These are phyloP conservation scores for Tolmerus cingulatus DNA, from an alignment of 2,888 invertebrate species.

Conservation along the genomic window DNA sequence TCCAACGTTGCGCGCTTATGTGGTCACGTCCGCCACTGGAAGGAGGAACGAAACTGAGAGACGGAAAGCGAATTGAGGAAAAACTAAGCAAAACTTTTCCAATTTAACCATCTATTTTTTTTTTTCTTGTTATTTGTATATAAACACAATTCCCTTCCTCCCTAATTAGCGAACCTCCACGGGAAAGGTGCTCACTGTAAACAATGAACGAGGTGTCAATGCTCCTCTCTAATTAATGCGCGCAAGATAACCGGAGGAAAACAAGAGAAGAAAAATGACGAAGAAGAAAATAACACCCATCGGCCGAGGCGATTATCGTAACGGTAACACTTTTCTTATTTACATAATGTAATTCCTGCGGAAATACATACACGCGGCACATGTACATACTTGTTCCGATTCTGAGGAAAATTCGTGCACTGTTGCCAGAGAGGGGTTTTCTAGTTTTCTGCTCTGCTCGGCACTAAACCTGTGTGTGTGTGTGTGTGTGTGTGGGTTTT, in stretches of 20 bases:
- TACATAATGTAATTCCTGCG: conserved; percentile 30
- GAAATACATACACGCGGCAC: conserved; percentile 1
- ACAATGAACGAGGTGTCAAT: conserved; percentile 19
- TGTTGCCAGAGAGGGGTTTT: conserved; percentile 1
- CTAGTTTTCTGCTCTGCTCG: background rate
- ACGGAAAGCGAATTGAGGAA: background rate
- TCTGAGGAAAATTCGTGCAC: conserved; percentile 14
- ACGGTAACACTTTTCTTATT: conserved; percentile 37
- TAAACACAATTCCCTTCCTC: background rate
- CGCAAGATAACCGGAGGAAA: background rate
- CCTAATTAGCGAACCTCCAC: background rate
- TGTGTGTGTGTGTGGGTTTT: background rate
- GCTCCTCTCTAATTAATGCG: conserved; percentile 18
- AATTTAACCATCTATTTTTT: background rate
- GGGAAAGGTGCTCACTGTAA: background rate
- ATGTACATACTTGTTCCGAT: conserved; percentile 19
- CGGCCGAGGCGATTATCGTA: background rate
- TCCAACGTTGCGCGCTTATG: background rate
- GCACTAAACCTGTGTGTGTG: background rate
- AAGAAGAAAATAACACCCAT: background rate
- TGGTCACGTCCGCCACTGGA: conserved; percentile 39
- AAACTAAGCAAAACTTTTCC: background rate
- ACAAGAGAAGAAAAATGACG: background rate
- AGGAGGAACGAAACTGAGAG: background rate
- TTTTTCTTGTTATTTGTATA: background rate